These are phyloP conservation scores for Mesorhabditis belari DNA, from an alignment of 2,888 invertebrate species.

Conservation along the genomic window DNA sequence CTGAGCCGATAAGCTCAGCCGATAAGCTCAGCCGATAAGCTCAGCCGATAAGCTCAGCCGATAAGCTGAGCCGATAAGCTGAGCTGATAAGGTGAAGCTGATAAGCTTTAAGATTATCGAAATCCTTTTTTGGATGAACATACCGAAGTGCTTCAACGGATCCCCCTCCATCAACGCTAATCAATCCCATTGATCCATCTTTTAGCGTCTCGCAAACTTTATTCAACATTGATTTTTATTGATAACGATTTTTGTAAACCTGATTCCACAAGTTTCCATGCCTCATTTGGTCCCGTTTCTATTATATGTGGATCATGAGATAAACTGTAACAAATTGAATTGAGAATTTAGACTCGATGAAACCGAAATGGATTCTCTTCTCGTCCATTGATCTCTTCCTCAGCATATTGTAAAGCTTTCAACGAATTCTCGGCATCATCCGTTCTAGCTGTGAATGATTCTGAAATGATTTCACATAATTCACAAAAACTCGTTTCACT, in stretches of 20 bases:
- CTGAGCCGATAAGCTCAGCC: too few species aligned
- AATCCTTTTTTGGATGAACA: too few species aligned
- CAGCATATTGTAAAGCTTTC: constrained; percentile 27
- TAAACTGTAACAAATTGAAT: constrained; percentile 15
- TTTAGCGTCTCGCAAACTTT: constrained; percentile 48
- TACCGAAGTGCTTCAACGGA: constrained; percentile 25
- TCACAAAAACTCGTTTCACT: constrained; percentile 4
- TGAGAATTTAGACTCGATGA: neutral
- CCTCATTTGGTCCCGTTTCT: constrained; percentile 23
- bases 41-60: too few species aligned
- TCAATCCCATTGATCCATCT: constrained; percentile 48
- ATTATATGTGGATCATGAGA: constrained; percentile 29
- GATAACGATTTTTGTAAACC: constrained; percentile 3
- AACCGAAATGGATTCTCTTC: constrained; percentile 35
- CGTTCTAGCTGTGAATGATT: constrained; percentile 43
- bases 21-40: too few species aligned
- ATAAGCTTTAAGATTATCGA: too few species aligned
- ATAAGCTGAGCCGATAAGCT: too few species aligned
- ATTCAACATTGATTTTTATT: constrained; percentile 5
- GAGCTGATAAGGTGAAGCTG: too few species aligned
- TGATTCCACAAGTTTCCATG: constrained; percentile 31
- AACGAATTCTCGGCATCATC: constrained; percentile 25
- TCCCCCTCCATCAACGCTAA: constrained; percentile 39
- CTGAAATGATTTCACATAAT: constrained; percentile 13
- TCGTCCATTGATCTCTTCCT: constrained; percentile 27